A percentile compares a stretch with the other conserved stretches of the same genome.
These are phyloP conservation scores for Formica aserva DNA, from an alignment of 2,888 invertebrate genomes.

Conservation along the genomic window DNA sequence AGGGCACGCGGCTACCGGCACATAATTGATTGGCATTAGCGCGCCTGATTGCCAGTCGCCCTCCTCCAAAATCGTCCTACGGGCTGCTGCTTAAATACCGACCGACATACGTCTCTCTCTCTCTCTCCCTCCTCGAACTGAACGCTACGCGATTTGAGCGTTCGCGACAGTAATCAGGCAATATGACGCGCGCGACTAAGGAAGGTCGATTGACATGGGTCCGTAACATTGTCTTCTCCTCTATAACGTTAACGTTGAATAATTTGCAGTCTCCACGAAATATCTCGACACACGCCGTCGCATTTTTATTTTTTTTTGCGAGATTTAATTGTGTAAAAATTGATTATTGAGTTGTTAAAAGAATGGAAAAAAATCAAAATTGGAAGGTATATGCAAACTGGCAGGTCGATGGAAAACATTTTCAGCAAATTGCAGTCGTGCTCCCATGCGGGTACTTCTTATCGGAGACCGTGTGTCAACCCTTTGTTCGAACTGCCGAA, in stretches of 20 bases:
- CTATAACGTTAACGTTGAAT: slow-evolving; percentile 25
- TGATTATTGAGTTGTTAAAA: neutral
- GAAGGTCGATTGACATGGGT: slow-evolving; percentile 62
- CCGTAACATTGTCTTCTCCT: slow-evolving; percentile 20
- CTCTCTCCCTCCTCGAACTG: slow-evolving; percentile 18
- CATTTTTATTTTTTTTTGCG: neutral
- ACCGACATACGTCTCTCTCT: slow-evolving; percentile 27
- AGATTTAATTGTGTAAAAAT: neutral
- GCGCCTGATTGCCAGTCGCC: slow-evolving; percentile 82
- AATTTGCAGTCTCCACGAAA: neutral
- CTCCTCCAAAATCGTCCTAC: slow-evolving; percentile 67
- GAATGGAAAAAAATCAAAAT: neutral
- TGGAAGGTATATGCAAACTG: neutral
- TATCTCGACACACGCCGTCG: neutral
- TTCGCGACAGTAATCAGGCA: slow-evolving; percentile 73
- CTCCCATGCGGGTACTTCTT: slow-evolving; percentile 56
- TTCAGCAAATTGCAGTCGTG: slow-evolving; percentile 63
- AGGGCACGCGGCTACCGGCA: slow-evolving; percentile 72
- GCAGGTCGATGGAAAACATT: neutral
- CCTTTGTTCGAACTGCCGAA: slow-evolving; percentile 62
- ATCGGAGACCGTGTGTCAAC: slow-evolving; percentile 57
- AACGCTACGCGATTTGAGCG: slow-evolving; percentile 67
- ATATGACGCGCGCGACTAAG: slow-evolving; percentile 55
- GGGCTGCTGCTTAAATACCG: slow-evolving; percentile 75
- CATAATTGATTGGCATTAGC: slow-evolving; percentile 85